Evolutionary conservation across 2,888 invertebrate genomes (phyloP), one percentile per base, ranked within the genome.

Genomic region (Xestia c-nigrum): DNA sequence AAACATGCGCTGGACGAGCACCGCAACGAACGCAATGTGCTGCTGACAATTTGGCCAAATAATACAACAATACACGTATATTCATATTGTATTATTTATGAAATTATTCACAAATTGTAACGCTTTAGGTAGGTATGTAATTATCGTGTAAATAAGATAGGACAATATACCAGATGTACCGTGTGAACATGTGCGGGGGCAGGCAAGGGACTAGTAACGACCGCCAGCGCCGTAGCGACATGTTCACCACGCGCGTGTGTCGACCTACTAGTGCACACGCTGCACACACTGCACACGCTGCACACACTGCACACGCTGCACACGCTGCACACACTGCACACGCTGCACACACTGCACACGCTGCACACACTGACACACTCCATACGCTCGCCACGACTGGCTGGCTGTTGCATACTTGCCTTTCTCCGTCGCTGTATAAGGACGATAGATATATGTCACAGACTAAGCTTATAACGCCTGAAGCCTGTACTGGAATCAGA

Each of bases 111-210:
- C 89, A 90, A 91, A 88, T 85, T 85, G 65, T 89, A 87, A 88
- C 83, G 91, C 91, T 92, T 90, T 90, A 91, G 89, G 83, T 83
- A 79, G 76, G 66, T 88, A 85, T 85, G 73, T 87, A 84, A 87
- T 85, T 84, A 85, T 83, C 74, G 38, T 88, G 87, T 87, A 85
- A 79, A 87, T 87, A 83, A 76, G 59, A 55, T 72, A 68, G 46
- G 66, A 77, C 65, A 63, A 59, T 24, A 68, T 64, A 67, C 79
- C 78, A 69, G 40, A 64, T 57, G 59, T 57, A 64, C 74, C 43
- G 46, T 38, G 43, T 38, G 78, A 43, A 57, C 14, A n/a, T 46
- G 66, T 65, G 55, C 43, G 14, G 55, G 31, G 61, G 46, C 38
- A 5, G 59, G 24, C 77, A 16, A 10, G 59, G 16, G 24, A 31